A percentile compares a stretch with the other conserved stretches of the same genome.
These are phyloP conservation scores for Sebastes ruberrimus DNA, from an alignment of 2,797 vertebrate species.

Conservation along the genomic window DNA sequence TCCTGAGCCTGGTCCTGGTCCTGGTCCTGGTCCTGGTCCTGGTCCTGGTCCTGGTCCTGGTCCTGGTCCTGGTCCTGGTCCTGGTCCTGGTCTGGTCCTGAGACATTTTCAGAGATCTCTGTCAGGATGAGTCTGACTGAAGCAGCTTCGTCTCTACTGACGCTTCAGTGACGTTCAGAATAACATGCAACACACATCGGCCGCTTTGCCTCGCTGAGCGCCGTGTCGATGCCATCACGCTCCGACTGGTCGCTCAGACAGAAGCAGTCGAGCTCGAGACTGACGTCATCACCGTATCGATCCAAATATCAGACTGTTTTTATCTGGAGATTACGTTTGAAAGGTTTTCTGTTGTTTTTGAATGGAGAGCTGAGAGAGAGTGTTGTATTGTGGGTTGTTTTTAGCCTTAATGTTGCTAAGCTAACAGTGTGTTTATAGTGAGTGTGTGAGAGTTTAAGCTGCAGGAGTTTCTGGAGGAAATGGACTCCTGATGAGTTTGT, in stretches of 20 bases:
- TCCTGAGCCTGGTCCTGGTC: not conserved
- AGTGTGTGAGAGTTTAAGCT: not conserved
- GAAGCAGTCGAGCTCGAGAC: too few relatives aligned
- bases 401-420: not conserved
- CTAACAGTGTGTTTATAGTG: not conserved
- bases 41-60: not conserved
- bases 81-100: too few relatives aligned
- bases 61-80: too few relatives aligned
- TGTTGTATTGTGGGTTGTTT: not conserved
- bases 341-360: not conserved
- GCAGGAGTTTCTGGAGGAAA: too few relatives aligned
- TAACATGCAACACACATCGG: not conserved
- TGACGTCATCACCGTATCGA: not conserved
- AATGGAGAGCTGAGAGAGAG: not conserved
- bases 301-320: not conserved
- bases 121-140: too few relatives aligned
- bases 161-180: not conserved
- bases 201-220: not conserved
- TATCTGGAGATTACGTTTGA: too few relatives aligned
- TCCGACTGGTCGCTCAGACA: too few relatives aligned
- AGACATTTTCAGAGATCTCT: too few relatives aligned
- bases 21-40: not conserved
- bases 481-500: too few relatives aligned
- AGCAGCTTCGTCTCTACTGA: not conserved
- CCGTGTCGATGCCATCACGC: too few relatives aligned